Conservation (phyloP, 2,888 invertebrate species). For the Sinodicranocentrus sp. region DNA sequence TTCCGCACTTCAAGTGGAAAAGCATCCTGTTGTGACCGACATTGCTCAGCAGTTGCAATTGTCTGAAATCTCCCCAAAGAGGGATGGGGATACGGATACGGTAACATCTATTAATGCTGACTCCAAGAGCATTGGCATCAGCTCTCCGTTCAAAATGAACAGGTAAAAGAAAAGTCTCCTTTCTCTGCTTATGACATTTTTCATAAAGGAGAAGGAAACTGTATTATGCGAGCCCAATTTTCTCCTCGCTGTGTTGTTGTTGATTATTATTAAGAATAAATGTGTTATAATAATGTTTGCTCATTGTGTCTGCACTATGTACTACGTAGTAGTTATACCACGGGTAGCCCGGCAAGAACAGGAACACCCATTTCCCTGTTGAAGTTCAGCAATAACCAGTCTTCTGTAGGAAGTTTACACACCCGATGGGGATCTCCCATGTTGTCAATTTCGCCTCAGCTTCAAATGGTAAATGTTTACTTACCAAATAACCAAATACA, state of each 20-base stretch:
- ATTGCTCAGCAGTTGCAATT: conserved; percentile 72
- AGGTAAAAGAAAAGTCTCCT: conserved; percentile 65
- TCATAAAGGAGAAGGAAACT: no score
- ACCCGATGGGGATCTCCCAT: conserved; percentile 74
- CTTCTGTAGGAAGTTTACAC: conserved; percentile 75
- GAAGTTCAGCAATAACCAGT: conserved; percentile 76
- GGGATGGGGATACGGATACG: conserved; percentile 75
- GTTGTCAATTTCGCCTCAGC: conserved; percentile 75
- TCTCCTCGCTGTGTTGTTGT: conserved; percentile 9
- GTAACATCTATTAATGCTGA: conserved; percentile 75
- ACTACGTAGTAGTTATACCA: conserved; percentile 67
- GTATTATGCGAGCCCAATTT: no score
- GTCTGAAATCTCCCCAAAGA: conserved; percentile 60
- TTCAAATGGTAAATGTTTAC: conserved; percentile 74
- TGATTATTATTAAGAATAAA: conserved; percentile 24
- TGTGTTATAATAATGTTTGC: conserved; percentile 20
- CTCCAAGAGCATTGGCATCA: conserved; percentile 74
- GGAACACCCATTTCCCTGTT: conserved; percentile 76
- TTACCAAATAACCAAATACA: conserved; percentile 63
- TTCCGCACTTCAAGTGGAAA: conserved; percentile 95
- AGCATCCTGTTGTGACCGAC: conserved; percentile 89
- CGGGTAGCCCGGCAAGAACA: conserved; percentile 76
- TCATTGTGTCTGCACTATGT: neutral
- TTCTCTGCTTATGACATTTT: neutral
- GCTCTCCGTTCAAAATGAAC: conserved; percentile 75